Base-by-base conservation (phyloP, 1,140 invertebrate genomes). In the Drosophila ananassae region DNA sequence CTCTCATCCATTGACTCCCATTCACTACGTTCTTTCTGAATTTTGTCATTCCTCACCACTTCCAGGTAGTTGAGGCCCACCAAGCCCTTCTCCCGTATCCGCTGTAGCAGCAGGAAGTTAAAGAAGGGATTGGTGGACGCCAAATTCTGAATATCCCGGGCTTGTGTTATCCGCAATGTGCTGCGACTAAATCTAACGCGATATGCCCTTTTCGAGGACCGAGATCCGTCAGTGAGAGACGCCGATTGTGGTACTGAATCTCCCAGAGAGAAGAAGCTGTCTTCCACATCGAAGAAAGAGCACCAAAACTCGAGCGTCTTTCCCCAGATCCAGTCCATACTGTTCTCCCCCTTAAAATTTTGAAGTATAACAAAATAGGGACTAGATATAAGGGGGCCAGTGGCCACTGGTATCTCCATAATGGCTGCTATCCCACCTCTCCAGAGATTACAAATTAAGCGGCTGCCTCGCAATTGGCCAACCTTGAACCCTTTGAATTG, bases 401-500 rank as follows among this genome's bases (percentile, higher is more conserved):
- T 17, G 24, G 10, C 12, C 12, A 37, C 13, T 12, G n/a, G 39
- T 56, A 69, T 68, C 63, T 39, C 8, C 10, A 41, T 57, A 57
- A 71, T 71, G 64, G 44, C 44, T 69, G 25, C 63, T 69, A 41
- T 68, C 21, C 63, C 63, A 48, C 51, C 66, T 57, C 3, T 24
- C 24, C 37, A 32, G 41, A 80, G 79, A 69, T 61, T 64, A 66
- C 69, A 79, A 78, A 82, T 74, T 82, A 82, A 78, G 59, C 62
- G 57, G 21, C 37, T 37, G 30, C 46, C 75, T 58, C 32, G 37
- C 47, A 78, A 32, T 51, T 25, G 25, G 25, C 61, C 66, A 87
- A 73, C 82, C 82, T 87, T 87, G 82, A 87, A 89, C 82, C 82
- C 71, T 79, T 85, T 62, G 17, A 52, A 66, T 75, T 72, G 73